Evolutionary conservation across 2,113 vertebrate genomes (phyloP), one percentile per base, ranked within the genome.

Genomic region (Anguilla japonica): DNA sequence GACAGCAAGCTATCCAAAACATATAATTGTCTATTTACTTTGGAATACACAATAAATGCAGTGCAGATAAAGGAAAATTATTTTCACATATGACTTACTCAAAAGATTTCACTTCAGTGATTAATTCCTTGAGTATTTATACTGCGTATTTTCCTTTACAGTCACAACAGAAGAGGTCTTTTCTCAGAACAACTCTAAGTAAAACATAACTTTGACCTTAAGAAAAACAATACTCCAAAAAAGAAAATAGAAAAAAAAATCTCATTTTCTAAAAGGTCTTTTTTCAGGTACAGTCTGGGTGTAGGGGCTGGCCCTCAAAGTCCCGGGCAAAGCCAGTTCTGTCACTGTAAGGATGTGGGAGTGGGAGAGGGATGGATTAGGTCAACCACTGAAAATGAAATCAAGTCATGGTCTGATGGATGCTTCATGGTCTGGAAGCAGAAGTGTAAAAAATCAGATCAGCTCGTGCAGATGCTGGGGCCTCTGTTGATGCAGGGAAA

Each of bases 341-440:
- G n/a, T 75, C 71, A 84, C 75, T 43, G 75, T 60, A 63, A 34
- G 80, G 71, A 20, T 1, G 34, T 71, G 56, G 46, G n/a, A 46
- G 81, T 82, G 82, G 84, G 82, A 84, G 84, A 85, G 81, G 9
- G 79, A 79, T 56, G 88, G 88, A 90, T 90, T 87, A 87, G 82
- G 91, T 91, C 87, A 84, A 81, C 60, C 63, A 29, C 80, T 81
- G 86, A 82, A 85, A 91, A 92, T 91, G 46, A 89, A 88, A 89
- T 90, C 78, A 86, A 80, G 89, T 89, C 90, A 90, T 40, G 67
- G 84, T 91, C 89, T 92, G 90, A 93, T 89, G 75, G 90, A 84
- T 87, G 89, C 84, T 89, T 88, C 86, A 89, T 85, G 87, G 88
- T 91, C 88, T 79, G 57, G 79, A 83, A 81, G 50, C 87, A 79